These are phyloP conservation scores for Drosophila varians DNA, from an alignment of 1,140 invertebrate species.

Conservation along the genomic window DNA sequence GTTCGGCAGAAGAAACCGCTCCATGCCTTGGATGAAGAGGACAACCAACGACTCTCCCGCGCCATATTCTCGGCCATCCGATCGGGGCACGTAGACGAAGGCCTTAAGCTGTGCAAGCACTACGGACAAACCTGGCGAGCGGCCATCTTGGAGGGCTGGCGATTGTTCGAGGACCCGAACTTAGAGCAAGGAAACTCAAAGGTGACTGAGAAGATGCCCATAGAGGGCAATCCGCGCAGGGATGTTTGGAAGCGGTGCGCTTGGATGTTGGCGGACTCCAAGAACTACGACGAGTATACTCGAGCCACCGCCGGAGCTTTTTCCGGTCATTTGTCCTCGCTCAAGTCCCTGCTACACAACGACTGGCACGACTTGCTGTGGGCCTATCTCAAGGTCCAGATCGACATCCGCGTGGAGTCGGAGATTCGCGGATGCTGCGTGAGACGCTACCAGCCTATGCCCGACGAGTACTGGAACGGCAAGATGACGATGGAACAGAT, in stretches of 20 bases:
- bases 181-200: slow-evolving; percentile 84
- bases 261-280: slow-evolving; percentile 87
- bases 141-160: slow-evolving; percentile 95
- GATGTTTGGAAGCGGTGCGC: slow-evolving; percentile 96
- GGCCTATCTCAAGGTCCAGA: slow-evolving; percentile 92
- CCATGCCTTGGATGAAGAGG: slow-evolving; percentile 95
- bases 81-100: slow-evolving; percentile 93
- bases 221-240: slow-evolving; percentile 93
- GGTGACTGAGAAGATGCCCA: slow-evolving; percentile 84
- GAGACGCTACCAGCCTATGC: slow-evolving; percentile 86
- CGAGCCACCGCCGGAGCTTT: slow-evolving; percentile 90
- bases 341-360: slow-evolving; percentile 88
- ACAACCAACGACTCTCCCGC: slow-evolving; percentile 90
- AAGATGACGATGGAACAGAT: slow-evolving; percentile 89
- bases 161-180: slow-evolving; percentile 92
- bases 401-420: slow-evolving; percentile 93
- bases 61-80: slow-evolving; percentile 91
- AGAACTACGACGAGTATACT: slow-evolving; percentile 86
- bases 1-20: slow-evolving; percentile 90
- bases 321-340: slow-evolving; percentile 91
- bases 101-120: slow-evolving; percentile 91
- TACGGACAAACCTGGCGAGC: slow-evolving; percentile 95
- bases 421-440: slow-evolving; percentile 84
- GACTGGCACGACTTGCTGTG: slow-evolving; percentile 96
- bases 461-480: slow-evolving; percentile 91